Evolutionary conservation across 2,797 vertebrate genomes (phyloP).

Genomic region (Leptodactylus fallax): DNA sequence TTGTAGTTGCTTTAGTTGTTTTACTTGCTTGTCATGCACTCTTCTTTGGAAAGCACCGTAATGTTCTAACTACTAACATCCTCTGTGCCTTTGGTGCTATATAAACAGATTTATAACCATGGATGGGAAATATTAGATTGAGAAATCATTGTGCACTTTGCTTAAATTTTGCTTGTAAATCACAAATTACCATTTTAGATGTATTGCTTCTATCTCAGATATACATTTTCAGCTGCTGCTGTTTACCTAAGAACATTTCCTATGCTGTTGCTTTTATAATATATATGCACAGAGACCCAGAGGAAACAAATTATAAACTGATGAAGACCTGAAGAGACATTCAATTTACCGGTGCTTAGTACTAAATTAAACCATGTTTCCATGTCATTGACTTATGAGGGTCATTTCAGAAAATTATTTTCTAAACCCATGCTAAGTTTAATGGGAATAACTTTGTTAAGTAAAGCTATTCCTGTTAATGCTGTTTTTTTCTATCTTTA

Average conservation of each 20-base stretch:
- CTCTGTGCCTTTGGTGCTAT: neutral
- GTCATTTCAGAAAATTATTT: constrained; percentile 61
- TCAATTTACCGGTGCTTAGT: constrained; percentile 63
- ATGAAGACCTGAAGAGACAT: constrained; percentile 63
- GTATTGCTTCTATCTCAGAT: constrained; percentile 54
- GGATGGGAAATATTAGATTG: neutral
- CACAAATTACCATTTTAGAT: constrained; percentile 62
- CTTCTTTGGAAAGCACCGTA: neutral
- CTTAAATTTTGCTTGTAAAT: constrained; percentile 65
- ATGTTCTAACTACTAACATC: neutral
- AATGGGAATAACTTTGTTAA: constrained; percentile 38
- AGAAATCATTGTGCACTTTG: constrained; percentile 17
- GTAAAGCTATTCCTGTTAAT: constrained; percentile 11
- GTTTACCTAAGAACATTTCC: constrained; percentile 57
- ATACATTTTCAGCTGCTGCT: constrained; percentile 57
- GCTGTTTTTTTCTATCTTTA: neutral
- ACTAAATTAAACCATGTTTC: constrained; percentile 65
- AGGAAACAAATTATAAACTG: constrained; percentile 61
- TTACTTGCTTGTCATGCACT: neutral
- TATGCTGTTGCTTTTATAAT: constrained; percentile 62
- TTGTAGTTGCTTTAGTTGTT: too few relatives aligned
- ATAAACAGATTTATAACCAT: neutral
- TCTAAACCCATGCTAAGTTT: constrained; percentile 58
- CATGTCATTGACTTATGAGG: constrained; percentile 65
- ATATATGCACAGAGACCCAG: constrained; percentile 48